Evolutionary conservation across 2,113 vertebrate species (phyloP).

Genomic region (Corythornis vintsioides): DNA sequence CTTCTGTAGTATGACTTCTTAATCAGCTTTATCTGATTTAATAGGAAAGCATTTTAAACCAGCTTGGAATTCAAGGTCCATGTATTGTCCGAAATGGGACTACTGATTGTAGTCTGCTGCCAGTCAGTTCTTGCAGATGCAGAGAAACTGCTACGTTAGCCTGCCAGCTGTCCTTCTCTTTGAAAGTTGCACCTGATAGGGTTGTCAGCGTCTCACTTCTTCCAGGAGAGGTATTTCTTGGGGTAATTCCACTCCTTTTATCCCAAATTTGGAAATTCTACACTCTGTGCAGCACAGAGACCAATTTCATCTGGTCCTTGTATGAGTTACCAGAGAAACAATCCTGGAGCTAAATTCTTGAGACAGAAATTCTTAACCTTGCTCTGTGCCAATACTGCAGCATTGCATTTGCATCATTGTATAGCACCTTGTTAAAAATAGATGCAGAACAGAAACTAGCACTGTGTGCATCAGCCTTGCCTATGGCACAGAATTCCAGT

Average conservation of each 20-base stretch:
- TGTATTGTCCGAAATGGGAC: neutral
- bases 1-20: neutral
- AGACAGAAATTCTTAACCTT: neutral
- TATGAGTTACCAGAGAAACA: neutral
- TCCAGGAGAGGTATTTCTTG: neutral
- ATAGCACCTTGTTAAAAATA: conserved; percentile 20
- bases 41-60: neutral
- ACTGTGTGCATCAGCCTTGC: neutral
- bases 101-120: neutral
- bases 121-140: neutral
- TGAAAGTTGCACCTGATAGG: neutral
- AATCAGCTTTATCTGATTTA: neutral
- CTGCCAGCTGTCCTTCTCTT: neutral
- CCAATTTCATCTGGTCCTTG: neutral
- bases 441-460: neutral
- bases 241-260: neutral
- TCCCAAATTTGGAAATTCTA: neutral
- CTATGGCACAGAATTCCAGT: neutral
- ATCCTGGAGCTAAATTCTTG: neutral
- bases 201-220: neutral
- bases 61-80: neutral
- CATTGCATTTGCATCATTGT: conserved; percentile 29
- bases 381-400: neutral
- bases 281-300: neutral
- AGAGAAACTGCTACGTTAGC: neutral